These are phyloP conservation scores for Calcarius lapponicus DNA, from an alignment of 2,797 vertebrate genomes.

Conservation along the genomic window DNA sequence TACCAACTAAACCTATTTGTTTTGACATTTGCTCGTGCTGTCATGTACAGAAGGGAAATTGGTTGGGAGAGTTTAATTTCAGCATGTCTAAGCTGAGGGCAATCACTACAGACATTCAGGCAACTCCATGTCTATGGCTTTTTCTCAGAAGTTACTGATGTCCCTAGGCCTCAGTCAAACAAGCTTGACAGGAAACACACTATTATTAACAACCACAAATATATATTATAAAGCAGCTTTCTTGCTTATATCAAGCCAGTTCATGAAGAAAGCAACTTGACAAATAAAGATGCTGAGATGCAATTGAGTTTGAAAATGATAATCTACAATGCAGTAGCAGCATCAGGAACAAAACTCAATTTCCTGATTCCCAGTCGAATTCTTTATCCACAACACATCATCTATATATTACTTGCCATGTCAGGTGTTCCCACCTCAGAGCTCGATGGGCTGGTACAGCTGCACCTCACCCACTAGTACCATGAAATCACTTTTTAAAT, in stretches of 20 bases:
- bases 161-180: not conserved
- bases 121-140: not conserved
- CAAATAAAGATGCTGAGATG: not conserved
- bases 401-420: not conserved
- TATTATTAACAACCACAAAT: not conserved
- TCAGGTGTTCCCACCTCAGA: not conserved
- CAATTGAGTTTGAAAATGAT: not conserved
- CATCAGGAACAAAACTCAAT: not conserved
- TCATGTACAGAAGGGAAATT: not conserved
- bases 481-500: not conserved
- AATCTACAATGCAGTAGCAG: not conserved
- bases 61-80: constrained; percentile 26
- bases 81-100: not conserved
- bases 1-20: constrained; percentile 3
- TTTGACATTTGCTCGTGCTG: not conserved
- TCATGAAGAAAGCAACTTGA: not conserved
- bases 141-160: not conserved
- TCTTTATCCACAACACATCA: not conserved
- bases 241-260: not conserved
- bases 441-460: not conserved
- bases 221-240: not conserved
- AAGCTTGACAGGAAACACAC: not conserved
- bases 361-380: not conserved
- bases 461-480: not conserved
- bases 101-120: not conserved